Conservation (phyloP, 1,140 invertebrate species). For the Drosophila nigromelanica region DNA sequence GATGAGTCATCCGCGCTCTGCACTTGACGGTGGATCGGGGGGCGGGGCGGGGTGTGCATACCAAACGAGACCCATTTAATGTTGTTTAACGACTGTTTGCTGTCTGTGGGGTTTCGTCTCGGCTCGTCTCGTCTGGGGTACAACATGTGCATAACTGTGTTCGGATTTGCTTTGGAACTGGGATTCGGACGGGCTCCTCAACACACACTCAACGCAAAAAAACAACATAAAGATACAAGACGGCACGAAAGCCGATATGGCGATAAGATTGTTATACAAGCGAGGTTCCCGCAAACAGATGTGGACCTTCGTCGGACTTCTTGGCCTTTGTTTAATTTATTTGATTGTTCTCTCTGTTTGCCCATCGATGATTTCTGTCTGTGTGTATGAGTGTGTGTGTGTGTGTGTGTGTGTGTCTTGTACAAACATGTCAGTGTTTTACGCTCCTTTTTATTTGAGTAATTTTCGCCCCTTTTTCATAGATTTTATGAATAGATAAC, state of each 20-base stretch:
- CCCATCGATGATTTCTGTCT: slow-evolving; percentile 13
- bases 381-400: slow-evolving; percentile 45
- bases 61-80: slow-evolving; percentile 78
- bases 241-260: slow-evolving; percentile 61
- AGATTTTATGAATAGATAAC: slow-evolving; percentile 69
- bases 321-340: slow-evolving; percentile 77
- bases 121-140: slow-evolving; percentile 44
- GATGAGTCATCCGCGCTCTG: slow-evolving; percentile 45
- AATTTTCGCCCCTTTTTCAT: slow-evolving; percentile 76
- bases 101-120: slow-evolving; percentile 51
- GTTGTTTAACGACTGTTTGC: slow-evolving; percentile 79
- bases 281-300: slow-evolving; percentile 43
- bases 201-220: slow-evolving; percentile 68
- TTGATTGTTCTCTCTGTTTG: slow-evolving; percentile 66
- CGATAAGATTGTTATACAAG: slow-evolving; percentile 72
- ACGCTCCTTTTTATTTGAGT: slow-evolving; percentile 64
- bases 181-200: slow-evolving; percentile 49
- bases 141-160: slow-evolving; percentile 76
- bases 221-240: slow-evolving; percentile 61
- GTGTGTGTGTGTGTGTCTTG: slow-evolving; percentile 42
- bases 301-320: slow-evolving; percentile 57
- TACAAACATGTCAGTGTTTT: slow-evolving; percentile 70
- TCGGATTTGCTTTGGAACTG: slow-evolving; percentile 11
- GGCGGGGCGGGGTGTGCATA: neutral
- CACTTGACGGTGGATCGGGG: slow-evolving; percentile 19